Evolutionary conservation across 2,888 invertebrate genomes (phyloP).

Genomic region (Pristionchus entomophagus): DNA sequence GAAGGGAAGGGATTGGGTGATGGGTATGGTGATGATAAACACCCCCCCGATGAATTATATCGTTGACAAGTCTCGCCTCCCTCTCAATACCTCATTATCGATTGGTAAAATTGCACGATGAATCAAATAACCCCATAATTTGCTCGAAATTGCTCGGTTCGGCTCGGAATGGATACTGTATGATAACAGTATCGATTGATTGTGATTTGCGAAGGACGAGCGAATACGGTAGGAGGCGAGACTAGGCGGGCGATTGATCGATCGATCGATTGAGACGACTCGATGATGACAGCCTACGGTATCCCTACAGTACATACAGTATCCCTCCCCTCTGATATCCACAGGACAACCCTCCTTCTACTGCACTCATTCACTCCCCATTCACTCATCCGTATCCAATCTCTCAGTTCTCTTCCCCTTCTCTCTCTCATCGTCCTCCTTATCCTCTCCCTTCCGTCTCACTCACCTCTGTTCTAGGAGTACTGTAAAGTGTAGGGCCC

Average conservation of each 20-base stretch:
- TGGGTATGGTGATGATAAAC: slow-evolving; percentile 33
- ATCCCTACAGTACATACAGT: slow-evolving; percentile 33
- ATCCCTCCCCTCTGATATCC: slow-evolving; percentile 38
- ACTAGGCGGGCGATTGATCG: slow-evolving; percentile 9
- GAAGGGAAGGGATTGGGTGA: slow-evolving; percentile 1
- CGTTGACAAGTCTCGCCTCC: slow-evolving; percentile 36
- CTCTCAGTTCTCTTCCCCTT: not conserved
- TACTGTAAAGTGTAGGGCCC: slow-evolving; percentile 8
- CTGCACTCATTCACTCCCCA: slow-evolving; percentile 17
- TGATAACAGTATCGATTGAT: slow-evolving; percentile 4
- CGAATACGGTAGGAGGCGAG: slow-evolving; percentile 40
- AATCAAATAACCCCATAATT: slow-evolving; percentile 10
- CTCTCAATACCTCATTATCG: not conserved
- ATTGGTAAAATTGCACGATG: slow-evolving; percentile 25
- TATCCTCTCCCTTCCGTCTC: not conserved
- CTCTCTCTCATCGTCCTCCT: not conserved
- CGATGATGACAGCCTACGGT: not conserved
- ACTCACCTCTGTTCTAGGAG: not conserved
- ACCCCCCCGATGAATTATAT: slow-evolving; percentile 19
- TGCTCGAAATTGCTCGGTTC: slow-evolving; percentile 34
- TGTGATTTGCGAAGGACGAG: slow-evolving; percentile 2
- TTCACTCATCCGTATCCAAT: not conserved
- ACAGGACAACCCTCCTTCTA: slow-evolving; percentile 3
- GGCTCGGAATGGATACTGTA: slow-evolving; percentile 7
- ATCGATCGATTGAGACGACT: not conserved